phyloP scores from a whole-genome alignment of 1,140 invertebrate species.

The Atta colombica region DNA sequence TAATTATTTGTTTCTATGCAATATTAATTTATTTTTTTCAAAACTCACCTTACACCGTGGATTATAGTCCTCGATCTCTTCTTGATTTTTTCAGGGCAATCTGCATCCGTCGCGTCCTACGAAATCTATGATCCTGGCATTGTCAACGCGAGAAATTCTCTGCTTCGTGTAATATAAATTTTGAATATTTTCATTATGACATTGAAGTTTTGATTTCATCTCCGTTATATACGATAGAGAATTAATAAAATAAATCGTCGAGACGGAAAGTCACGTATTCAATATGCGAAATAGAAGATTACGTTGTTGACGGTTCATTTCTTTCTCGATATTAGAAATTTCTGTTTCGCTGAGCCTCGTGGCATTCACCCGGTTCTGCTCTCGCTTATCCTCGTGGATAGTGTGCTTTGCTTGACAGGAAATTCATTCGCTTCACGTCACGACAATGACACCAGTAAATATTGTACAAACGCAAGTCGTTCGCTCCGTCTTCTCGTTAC shows the following conservation, averaged over 20 bases:
- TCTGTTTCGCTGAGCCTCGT: constrained; percentile 9
- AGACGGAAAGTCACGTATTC: not conserved
- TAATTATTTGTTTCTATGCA: not conserved
- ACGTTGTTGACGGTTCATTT: not conserved
- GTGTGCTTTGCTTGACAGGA: not conserved
- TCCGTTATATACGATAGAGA: not conserved
- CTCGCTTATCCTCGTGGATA: constrained; percentile 15
- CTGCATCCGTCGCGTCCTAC: constrained; percentile 7
- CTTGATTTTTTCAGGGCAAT: constrained; percentile 5
- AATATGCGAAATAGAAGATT: not conserved
- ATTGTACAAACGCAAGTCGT: not conserved
- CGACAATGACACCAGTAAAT: constrained; percentile 8
- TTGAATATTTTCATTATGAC: constrained; percentile 3
- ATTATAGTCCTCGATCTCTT: not conserved
- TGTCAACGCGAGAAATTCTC: constrained; percentile 19
- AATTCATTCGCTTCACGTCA: constrained; percentile 11
- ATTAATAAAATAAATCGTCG: constrained; percentile 5
- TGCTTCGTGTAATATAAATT: not conserved
- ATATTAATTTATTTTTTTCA: not conserved
- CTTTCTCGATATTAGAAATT: not conserved
- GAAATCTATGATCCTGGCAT: not conserved
- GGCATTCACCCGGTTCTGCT: constrained; percentile 28
- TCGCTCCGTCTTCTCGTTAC: not conserved
- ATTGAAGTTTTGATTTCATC: not conserved
- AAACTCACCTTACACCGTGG: constrained; percentile 28